Evolutionary conservation across 2,113 vertebrate genomes (phyloP).

Genomic region (Cranoglanis bouderius): DNA sequence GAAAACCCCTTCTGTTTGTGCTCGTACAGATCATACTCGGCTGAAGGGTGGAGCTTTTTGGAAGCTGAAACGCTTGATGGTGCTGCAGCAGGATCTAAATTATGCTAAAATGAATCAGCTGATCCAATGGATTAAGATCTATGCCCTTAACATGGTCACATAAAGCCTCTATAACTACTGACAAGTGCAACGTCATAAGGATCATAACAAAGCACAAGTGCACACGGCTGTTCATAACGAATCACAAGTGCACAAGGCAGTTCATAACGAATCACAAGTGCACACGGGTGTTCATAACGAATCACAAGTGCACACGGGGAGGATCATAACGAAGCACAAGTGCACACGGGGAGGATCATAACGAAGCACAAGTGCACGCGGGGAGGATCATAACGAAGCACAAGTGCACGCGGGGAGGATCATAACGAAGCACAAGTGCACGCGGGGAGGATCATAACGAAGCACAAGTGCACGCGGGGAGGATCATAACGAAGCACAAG

Average conservation of each 20-base stretch:
- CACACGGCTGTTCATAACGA: neutral
- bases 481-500: neutral
- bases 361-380: neutral
- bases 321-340: neutral
- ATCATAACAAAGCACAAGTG: neutral
- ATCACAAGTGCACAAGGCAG: neutral
- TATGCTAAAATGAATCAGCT: neutral
- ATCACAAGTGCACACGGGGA: too few relatives aligned
- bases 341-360: neutral
- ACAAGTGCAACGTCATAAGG: neutral
- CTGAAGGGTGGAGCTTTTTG: neutral
- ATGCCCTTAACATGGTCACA: neutral
- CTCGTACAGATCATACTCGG: neutral
- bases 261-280: neutral
- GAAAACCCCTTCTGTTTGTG: neutral
- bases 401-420: rapidly evolving
- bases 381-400: neutral
- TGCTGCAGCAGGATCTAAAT: neutral
- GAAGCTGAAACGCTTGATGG: neutral
- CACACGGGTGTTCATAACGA: neutral
- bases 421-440: neutral
- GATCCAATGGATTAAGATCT: neutral
- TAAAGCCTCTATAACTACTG: neutral
- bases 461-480: neutral
- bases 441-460: too few relatives aligned